Conservation (phyloP, 2,113 vertebrate genomes). For the Accipiter virgatus region DNA sequence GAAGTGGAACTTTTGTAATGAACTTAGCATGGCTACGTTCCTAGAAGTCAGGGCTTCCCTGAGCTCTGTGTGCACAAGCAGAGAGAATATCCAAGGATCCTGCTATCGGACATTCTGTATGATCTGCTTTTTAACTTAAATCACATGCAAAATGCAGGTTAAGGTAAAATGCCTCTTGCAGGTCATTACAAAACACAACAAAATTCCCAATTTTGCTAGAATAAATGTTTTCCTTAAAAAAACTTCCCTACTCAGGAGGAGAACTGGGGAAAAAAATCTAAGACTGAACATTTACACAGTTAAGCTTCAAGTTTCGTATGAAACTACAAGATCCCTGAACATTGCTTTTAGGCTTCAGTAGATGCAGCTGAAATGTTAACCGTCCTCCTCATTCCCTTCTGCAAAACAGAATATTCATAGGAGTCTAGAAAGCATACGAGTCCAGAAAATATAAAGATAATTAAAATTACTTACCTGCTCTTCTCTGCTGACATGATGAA, state of each 20-base stretch:
- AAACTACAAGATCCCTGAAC: not conserved
- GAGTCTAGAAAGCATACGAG: not conserved
- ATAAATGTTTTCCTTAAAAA: not conserved
- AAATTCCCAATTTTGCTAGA: not conserved
- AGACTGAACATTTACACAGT: not conserved
- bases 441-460: not conserved
- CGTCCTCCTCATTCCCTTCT: not conserved
- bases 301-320: not conserved
- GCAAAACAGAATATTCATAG: not conserved
- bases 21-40: not conserved
- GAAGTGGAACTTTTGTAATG: not conserved
- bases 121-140: not conserved
- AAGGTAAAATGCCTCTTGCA: not conserved
- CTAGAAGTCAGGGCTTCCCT: not conserved
- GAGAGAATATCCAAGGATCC: not conserved
- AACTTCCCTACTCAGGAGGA: not conserved
- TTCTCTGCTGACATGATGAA: constrained; percentile 37
- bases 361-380: not conserved
- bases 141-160: not conserved
- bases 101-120: not conserved
- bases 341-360: not conserved
- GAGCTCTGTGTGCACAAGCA: not conserved
- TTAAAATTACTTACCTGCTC: constrained; percentile 24
- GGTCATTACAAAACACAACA: not conserved
- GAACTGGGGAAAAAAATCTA: not conserved